Evolutionary conservation across 2,888 invertebrate genomes (phyloP).

Genomic region (Cepaea hortensis): DNA sequence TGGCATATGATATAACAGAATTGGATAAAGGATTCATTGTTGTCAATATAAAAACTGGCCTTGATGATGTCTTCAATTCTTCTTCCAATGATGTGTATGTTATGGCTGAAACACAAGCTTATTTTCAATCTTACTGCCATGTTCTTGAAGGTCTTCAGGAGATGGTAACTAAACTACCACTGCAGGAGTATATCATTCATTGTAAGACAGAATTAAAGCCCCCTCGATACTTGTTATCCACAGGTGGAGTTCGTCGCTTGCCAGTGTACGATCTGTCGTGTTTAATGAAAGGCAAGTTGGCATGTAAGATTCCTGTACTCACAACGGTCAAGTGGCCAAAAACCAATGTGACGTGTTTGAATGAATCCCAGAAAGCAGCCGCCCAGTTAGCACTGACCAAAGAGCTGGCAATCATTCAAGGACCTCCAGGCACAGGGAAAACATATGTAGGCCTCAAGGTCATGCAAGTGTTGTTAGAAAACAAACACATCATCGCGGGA

Average conservation of each 20-base stretch:
- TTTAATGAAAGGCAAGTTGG: conserved; percentile 10
- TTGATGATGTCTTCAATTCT: no score
- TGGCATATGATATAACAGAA: no score
- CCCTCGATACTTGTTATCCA: conserved; percentile 59
- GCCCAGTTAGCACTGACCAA: conserved; percentile 69
- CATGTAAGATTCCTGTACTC: conserved; percentile 12
- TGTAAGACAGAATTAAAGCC: conserved; percentile 58
- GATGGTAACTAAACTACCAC: no score
- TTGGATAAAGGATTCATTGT: no score
- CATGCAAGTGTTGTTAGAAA: conserved; percentile 81
- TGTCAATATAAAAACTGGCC: no score
- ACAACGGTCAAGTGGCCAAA: not conserved
- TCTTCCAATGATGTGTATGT: no score
- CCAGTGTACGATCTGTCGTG: not conserved
- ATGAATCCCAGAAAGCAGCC: conserved; percentile 52
- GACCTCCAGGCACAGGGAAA: conserved; percentile 69
- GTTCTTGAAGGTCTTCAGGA: conserved; percentile 76
- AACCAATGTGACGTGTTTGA: no score
- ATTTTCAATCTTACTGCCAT: conserved; percentile 87
- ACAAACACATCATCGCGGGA: conserved; percentile 75
- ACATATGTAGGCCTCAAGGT: conserved; percentile 78
- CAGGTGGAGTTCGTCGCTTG: conserved; percentile 13
- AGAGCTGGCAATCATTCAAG: conserved; percentile 73
- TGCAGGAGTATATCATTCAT: no score
- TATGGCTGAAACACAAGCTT: conserved; percentile 49